Evolutionary conservation across 2,888 invertebrate genomes (phyloP), one percentile per base, ranked within the genome.

Genomic region (Coleophora deauratella): DNA sequence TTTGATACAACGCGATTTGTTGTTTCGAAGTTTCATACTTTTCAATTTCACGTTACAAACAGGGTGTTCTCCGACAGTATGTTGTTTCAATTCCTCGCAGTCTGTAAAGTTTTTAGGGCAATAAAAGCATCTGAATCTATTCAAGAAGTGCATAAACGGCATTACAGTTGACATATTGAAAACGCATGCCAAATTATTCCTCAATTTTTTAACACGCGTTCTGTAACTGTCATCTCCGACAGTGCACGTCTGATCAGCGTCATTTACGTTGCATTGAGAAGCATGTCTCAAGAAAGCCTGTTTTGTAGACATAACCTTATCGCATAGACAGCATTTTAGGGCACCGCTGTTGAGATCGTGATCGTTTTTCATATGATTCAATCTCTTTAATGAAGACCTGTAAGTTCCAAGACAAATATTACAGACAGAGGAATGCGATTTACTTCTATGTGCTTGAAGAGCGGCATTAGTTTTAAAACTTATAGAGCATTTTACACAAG

Each of bases 41-140:
- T 72, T 74, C 8, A 71, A 51, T 41, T 59, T 63, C 0, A 61
- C 65, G 50, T 79, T 73, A 42, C 79, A 80, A 8, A 65, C 46
- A 0, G 79, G 76, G 47, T 84, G 82, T 21, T 67, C 68, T 0
- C 45, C 47, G 1, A 58, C 45, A 0, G 78, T 73, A 35, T 84
- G 84, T 6, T 68, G 55, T 46, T 65, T 75, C 1, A 84, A 57
- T 37, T 66, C 65, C 1, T 71, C 63, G 38, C 77, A 74, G 10
- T 68, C 64, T 0, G 48, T 51, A 37, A 77, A 84, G 33, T 78
- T 72, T 59, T 70, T 67, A 0, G 77, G 52, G 43, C 84, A 84
- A 44, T 78, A 84, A 40, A 81, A 84, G 47, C 82, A 84, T 21
- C 75, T 51, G 37, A 81, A 78, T 38, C 63, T 66, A 42, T 66